Percentiles rank a stretch among this genome's conserved stretches.
Conservation (phyloP, 2,113 vertebrate species). For the Solenodon paradoxus region DNA sequence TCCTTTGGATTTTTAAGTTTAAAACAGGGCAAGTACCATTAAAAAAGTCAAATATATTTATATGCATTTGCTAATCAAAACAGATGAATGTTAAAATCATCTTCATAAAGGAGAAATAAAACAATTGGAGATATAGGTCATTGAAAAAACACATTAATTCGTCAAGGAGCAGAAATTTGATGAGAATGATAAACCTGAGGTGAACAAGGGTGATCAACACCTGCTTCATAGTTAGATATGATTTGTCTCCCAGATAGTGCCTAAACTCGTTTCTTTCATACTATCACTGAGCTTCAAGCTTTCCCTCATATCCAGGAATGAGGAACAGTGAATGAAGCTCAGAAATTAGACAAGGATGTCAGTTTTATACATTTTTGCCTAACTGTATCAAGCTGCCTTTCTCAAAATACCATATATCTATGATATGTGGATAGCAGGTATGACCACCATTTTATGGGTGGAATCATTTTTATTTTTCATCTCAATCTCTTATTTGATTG, state of each 20-base stretch:
- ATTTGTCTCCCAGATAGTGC: neutral
- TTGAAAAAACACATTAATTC: neutral
- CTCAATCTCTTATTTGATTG: neutral
- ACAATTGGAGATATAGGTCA: neutral
- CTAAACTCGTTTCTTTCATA: slow-evolving; percentile 13
- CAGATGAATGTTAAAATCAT: neutral
- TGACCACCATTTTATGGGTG: neutral
- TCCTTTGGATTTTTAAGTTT: neutral
- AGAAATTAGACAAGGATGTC: neutral
- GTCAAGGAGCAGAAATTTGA: neutral
- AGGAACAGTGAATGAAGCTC: neutral
- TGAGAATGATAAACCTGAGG: neutral
- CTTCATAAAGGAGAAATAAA: slow-evolving; percentile 11
- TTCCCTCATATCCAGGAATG: neutral
- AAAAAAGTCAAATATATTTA: neutral
- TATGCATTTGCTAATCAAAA: slow-evolving; percentile 30
- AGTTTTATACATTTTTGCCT: neutral
- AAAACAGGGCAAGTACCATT: neutral
- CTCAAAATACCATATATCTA: neutral
- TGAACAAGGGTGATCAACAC: neutral
- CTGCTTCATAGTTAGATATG: neutral
- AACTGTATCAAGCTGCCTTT: neutral
- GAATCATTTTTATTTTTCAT: slow-evolving; percentile 14
- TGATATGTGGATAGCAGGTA: neutral
- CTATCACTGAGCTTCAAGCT: neutral